Percentiles rank a stretch among this genome's conserved stretches.
These are phyloP conservation scores for Sphinx pinastri DNA, from an alignment of 2,888 invertebrate genomes.

Conservation along the genomic window DNA sequence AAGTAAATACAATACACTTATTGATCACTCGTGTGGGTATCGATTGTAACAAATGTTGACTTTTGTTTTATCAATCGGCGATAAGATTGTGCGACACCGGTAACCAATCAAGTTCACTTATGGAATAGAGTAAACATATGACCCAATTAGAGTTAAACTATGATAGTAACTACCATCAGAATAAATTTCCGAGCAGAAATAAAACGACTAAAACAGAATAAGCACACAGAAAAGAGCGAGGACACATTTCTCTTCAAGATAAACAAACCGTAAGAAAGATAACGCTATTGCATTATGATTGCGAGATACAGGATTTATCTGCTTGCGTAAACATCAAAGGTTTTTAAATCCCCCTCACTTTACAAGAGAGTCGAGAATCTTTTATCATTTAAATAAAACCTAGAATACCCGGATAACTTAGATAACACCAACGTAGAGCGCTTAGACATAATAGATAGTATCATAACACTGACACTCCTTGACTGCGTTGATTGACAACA, in stretches of 20 bases:
- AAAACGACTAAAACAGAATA: neutral
- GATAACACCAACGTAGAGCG: neutral
- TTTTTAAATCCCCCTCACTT: conserved; percentile 6
- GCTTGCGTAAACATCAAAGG: conserved; percentile 10
- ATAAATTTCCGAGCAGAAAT: neutral
- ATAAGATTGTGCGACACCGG: conserved; percentile 69
- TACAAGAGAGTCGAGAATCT: neutral
- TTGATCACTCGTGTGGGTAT: conserved; percentile 50
- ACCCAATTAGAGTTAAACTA: neutral
- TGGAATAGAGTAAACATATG: conserved; percentile 38
- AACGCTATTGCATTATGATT: conserved; percentile 18
- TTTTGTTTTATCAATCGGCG: conserved; percentile 69
- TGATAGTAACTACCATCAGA: neutral
- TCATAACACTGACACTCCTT: neutral
- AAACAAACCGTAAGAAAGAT: conserved; percentile 7
- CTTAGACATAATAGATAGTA: conserved; percentile 10
- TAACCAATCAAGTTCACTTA: conserved; percentile 58
- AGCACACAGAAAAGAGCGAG: conserved; percentile 20
- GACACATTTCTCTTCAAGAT: conserved; percentile 21
- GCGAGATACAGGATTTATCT: conserved; percentile 20
- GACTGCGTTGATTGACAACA: neutral
- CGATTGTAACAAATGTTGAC: conserved; percentile 60
- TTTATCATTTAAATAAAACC: neutral
- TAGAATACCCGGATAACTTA: neutral
- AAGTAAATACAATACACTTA: neutral